Evolutionary conservation across 2,113 vertebrate species (phyloP), one percentile per base, ranked within the genome.

Genomic region (Pycnonotus jocosus): DNA sequence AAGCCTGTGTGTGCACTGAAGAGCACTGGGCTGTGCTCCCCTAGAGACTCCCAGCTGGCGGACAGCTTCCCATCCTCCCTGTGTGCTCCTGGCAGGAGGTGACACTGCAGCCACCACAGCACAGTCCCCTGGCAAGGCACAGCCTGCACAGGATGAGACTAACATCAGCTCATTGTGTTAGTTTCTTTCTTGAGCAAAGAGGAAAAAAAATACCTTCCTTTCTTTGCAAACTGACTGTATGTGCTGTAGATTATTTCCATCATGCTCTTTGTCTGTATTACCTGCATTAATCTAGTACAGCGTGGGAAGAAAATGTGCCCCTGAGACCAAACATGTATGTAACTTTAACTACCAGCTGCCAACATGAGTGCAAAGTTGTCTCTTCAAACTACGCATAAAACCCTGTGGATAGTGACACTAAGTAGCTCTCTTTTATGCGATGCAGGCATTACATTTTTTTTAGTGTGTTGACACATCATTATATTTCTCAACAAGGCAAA

Each of bases 401-500:
- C 60, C 68, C 57, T 42, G 72, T 93, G 48, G 85, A 93, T 91
- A 83, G 86, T 84, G 90, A 94, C 53, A 69, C 71, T 97, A 94
- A 97, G 77, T 37, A 95, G 82, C 60, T 89, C 61, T 85, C 89
- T 82, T 70, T 22, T 76, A 83, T 70, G 56, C 86, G 95, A 80
- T 28, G 22, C 31, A 86, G 54, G 38, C 83, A 90, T 95, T 86
- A 82, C 71, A 44, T 51, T 96, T 56, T 57, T 93, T 64, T 73
- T 87, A 72, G 68, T 68, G 66, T 87, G 88, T 91, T 76, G 95
- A 86, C 66, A 90, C 62, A 65, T 86, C 77, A 47, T 60, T 92
- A n/a, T 73, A 88, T 94, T 92, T 96, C 90, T 90, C 93, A 93
- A 91, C 90, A 86, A 25, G 95, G 73, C 70, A 95, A 97, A 95